Conservation (phyloP, 2,797 vertebrate species). For the Melanotaenia maccullochi region DNA sequence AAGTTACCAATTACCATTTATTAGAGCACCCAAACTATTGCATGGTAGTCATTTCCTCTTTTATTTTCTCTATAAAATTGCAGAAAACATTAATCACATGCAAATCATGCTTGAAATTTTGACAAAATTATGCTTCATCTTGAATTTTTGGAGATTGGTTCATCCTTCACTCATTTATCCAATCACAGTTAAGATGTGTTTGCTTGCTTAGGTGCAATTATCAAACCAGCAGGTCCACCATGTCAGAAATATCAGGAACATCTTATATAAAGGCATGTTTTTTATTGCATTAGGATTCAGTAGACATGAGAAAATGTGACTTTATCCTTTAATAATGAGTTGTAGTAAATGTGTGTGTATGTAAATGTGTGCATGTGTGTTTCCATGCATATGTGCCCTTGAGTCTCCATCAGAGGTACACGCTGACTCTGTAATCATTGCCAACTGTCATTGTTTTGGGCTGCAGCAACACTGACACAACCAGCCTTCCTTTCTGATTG, state of each 20-base stretch:
- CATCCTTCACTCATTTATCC: background rate
- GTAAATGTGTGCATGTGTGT: constrained; percentile 18
- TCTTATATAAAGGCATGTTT: background rate
- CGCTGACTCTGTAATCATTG: constrained; percentile 43
- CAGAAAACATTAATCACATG: background rate
- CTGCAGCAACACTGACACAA: constrained; percentile 62
- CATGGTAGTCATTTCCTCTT: background rate
- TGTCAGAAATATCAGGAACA: background rate
- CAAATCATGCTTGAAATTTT: background rate
- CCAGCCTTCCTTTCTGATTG: constrained; percentile 61
- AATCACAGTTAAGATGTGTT: background rate
- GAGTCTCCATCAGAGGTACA: constrained; percentile 42
- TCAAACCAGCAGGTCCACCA: background rate
- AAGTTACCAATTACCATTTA: background rate
- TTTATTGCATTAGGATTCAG: background rate
- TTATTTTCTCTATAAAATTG: background rate
- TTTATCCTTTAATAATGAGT: background rate
- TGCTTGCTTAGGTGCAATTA: background rate
- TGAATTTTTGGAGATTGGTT: background rate
- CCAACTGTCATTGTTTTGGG: constrained; percentile 72
- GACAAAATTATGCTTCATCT: background rate
- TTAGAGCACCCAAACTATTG: background rate
- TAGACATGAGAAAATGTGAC: background rate
- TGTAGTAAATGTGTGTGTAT: background rate
- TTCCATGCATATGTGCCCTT: constrained; percentile 43